phyloP scores from a whole-genome alignment of 2,797 vertebrate genomes.

The Muraenolepis orangiensis region DNA sequence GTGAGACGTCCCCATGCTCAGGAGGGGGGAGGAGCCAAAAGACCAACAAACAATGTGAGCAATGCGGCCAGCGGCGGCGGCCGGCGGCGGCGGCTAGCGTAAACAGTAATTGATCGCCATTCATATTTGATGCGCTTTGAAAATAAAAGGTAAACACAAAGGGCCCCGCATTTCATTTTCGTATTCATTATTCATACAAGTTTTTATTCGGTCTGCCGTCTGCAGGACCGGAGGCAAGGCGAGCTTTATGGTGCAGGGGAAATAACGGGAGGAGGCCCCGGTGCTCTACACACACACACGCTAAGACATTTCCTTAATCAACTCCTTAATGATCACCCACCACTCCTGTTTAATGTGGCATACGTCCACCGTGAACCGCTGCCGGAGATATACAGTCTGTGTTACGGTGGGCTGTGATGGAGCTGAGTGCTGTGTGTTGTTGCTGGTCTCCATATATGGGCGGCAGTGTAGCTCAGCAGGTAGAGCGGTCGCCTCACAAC shows the following conservation, averaged over 20 bases:
- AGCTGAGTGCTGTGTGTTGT: no score
- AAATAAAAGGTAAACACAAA: constrained; percentile 70
- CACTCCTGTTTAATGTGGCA: no score
- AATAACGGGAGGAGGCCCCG: not conserved
- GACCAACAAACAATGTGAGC: not conserved
- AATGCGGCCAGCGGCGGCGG: not conserved
- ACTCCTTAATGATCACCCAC: no score
- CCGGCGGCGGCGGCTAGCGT: constrained; percentile 17
- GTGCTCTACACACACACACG: not conserved
- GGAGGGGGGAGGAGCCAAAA: no score
- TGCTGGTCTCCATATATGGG: no score
- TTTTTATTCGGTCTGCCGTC: constrained; percentile 46
- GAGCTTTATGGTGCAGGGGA: not conserved
- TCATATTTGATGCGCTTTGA: constrained; percentile 69
- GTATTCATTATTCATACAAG: constrained; percentile 63
- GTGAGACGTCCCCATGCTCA: not conserved
- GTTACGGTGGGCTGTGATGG: no score
- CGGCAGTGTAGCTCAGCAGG: no score
- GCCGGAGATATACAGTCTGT: no score
- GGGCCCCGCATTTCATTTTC: constrained; percentile 54
- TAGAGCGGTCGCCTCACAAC: no score
- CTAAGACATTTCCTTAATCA: not conserved
- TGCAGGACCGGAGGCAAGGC: constrained; percentile 22
- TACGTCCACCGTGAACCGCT: no score
- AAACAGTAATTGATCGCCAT: constrained; percentile 62